phyloP scores from a whole-genome alignment of 2,113 vertebrate species.

The Zootoca vivipara region DNA sequence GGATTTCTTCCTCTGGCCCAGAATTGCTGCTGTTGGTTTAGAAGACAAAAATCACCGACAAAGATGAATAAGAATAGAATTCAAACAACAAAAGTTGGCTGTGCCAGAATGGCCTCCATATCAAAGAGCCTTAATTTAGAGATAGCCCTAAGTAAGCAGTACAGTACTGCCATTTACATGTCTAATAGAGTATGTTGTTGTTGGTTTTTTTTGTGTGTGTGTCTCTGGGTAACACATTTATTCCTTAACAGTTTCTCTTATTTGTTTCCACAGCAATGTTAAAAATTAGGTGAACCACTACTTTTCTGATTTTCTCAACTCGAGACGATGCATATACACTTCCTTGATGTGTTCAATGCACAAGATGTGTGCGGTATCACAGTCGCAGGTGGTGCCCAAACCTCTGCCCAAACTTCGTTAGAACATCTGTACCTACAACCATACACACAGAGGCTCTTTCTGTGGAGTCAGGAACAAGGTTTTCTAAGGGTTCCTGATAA shows the following conservation, averaged over 20 bases:
- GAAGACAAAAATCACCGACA: conserved; percentile 55
- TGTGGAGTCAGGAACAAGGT: background rate
- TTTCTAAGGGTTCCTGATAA: background rate
- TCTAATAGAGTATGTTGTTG: background rate
- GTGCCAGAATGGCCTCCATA: background rate
- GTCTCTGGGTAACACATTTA: background rate
- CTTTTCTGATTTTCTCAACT: background rate
- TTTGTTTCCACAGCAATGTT: background rate
- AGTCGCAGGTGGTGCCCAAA: background rate
- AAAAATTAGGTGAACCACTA: background rate
- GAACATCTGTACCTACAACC: background rate
- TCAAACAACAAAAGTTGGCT: background rate
- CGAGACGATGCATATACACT: background rate
- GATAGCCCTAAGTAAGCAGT: background rate
- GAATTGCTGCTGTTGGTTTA: conserved; percentile 42
- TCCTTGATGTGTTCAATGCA: background rate
- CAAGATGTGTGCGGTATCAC: background rate
- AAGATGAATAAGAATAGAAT: conserved; percentile 46
- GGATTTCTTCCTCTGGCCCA: background rate
- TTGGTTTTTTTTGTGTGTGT: too few relatives aligned
- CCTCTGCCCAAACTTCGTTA: background rate
- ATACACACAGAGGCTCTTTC: background rate
- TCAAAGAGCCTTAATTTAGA: background rate
- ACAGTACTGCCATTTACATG: too few relatives aligned
- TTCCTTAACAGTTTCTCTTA: background rate